phyloP scores from a whole-genome alignment of 2,888 invertebrate species.

The Lordiphosa andalusiaca region DNA sequence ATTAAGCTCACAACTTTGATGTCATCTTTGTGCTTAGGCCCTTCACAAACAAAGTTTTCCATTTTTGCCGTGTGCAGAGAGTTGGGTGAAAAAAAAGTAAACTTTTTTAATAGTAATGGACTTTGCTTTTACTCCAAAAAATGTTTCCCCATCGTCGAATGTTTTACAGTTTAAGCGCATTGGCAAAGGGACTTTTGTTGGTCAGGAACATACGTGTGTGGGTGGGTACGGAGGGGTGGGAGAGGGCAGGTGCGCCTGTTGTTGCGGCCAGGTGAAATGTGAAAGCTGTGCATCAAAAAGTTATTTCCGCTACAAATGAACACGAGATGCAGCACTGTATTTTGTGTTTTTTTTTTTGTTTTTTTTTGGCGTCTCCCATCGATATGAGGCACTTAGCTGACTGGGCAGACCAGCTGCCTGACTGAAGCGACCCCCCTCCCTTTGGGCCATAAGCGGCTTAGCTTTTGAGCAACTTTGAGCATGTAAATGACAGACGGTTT shows the following conservation, averaged over 20 bases:
- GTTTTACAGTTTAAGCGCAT: constrained; percentile 69
- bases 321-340: constrained; percentile 31
- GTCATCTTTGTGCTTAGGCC: constrained; percentile 70
- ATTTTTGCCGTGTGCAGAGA: constrained; percentile 17
- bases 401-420: background rate
- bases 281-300: constrained; percentile 65
- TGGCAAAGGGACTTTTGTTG: constrained; percentile 36
- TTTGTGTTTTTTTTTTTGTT: constrained; percentile 2
- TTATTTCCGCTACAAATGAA: constrained; percentile 73
- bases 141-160: constrained; percentile 19
- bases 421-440: background rate
- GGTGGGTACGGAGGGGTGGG: background rate
- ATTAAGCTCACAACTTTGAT: constrained; percentile 73
- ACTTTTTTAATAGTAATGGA: constrained; percentile 75
- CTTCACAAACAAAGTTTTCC: constrained; percentile 51
- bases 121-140: constrained; percentile 35
- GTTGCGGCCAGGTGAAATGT: constrained; percentile 65
- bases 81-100: constrained; percentile 26
- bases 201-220: background rate
- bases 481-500: constrained; percentile 14
- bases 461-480: constrained; percentile 11
- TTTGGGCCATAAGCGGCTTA: constrained; percentile 6
- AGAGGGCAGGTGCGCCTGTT: background rate
- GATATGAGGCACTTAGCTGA: constrained; percentile 13
- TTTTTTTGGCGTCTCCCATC: constrained; percentile 9